A percentile compares a stretch with the other conserved stretches of the same genome.
phyloP scores from a whole-genome alignment of 2,113 vertebrate species.

The Isichthys henryi region DNA sequence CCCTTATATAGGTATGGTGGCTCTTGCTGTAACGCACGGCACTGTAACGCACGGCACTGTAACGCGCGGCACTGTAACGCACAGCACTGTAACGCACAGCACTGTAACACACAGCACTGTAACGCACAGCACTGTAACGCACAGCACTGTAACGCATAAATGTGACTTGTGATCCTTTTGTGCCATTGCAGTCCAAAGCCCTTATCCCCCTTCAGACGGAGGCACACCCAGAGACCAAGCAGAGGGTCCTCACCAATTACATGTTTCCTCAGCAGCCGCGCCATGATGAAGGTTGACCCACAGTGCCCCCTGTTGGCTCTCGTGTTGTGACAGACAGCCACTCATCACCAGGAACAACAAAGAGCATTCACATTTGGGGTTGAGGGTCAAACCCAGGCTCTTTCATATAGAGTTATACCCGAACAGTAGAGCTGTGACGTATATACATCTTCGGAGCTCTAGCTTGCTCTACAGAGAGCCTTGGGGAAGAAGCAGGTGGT shows the following conservation, averaged over 20 bases:
- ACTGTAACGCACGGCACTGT: background rate
- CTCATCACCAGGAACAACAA: background rate
- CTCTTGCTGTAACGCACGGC: background rate
- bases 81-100: background rate
- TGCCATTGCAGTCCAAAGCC: slow-evolving; percentile 81
- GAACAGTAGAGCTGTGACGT: background rate
- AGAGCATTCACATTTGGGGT: background rate
- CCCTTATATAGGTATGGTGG: background rate
- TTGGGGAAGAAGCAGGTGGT: background rate
- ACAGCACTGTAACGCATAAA: background rate
- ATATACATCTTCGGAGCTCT: background rate
- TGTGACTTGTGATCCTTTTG: slow-evolving; percentile 13
- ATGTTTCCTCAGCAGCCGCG: slow-evolving; percentile 98
- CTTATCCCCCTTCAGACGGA: slow-evolving; percentile 97
- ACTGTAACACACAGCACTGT: background rate
- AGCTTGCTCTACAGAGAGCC: background rate
- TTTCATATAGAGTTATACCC: background rate
- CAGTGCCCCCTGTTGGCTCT: background rate
- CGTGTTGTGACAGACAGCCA: background rate
- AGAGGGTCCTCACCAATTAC: slow-evolving; percentile 96
- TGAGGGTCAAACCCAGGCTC: background rate
- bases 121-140: background rate
- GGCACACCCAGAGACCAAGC: slow-evolving; percentile 95
- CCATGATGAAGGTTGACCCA: slow-evolving; percentile 73
- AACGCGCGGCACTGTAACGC: background rate